Base-by-base conservation (phyloP, 2,888 invertebrate species). In the Bruchidius siliquastri region DNA sequence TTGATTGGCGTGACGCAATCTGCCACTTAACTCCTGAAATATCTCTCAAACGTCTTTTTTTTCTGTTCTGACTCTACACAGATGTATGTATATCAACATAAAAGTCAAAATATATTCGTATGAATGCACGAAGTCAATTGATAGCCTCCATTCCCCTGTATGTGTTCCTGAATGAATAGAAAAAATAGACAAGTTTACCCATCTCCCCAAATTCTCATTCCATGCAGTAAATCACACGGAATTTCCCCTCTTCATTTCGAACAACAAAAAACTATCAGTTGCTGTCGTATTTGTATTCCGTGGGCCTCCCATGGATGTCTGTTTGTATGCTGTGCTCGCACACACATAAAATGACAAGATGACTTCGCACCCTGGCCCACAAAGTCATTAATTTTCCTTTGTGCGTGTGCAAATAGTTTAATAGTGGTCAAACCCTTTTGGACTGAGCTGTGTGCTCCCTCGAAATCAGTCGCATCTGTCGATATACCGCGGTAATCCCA, bases 391-490 rank as follows among this genome's bases (percentile, higher is more conserved):
- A 81, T 81, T 80, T 80, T 79, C 76, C 78, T 79, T 77, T 76
- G 73, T 78, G 76, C 73, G 75, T 74, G 79, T 72, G 79, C 76
- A 80, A 79, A 80, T 77, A 79, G 77, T 76, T 77, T 80, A 80
- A 81, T 81, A 79, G 80, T 69, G 80, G 80, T 80, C 81, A 82
- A 82, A 80, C 82, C 81, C 80, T 81, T 82, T 81, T 74, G 68
- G 13, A 21, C 22, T 13, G 22, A 1, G 8, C 18, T n/a, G 22
- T 68, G 68, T 13, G 68, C 68, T 21, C 68, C 68, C 68, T 68
- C 6, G 68, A 68, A 21, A 68, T 68, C 21, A 68, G 68, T 68
- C 68, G 21, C 68, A 68, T 68, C 68, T 68, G 68, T 68, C 68
- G 68, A 21, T 68, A 22, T 68, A 49, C 49, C 49, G 18, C 49